Conservation (phyloP, 2,113 vertebrate genomes). For the Passer domesticus region DNA sequence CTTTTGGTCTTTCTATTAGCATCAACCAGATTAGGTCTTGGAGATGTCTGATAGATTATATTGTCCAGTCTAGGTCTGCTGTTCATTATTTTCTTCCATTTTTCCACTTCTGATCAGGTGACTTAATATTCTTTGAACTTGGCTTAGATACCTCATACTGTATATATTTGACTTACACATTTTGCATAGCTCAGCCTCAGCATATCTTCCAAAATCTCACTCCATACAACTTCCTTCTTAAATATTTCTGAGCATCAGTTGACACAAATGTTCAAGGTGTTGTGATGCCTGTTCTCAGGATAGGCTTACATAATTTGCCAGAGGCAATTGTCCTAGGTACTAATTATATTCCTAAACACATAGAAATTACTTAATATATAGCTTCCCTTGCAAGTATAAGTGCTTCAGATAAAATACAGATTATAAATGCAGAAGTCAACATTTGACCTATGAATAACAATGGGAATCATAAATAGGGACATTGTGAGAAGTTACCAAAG, state of each 20-base stretch:
- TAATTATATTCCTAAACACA: neutral
- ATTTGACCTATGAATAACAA: neutral
- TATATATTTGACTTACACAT: neutral
- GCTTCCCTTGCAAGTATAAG: neutral
- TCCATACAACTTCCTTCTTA: neutral
- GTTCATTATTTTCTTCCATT: neutral
- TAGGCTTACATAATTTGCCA: neutral
- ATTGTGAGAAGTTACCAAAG: neutral
- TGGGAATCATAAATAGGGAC: neutral
- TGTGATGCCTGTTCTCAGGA: neutral
- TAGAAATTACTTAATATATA: neutral
- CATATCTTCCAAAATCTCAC: neutral
- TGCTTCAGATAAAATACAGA: neutral
- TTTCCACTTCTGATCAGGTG: neutral
- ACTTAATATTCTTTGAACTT: neutral
- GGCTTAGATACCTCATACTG: neutral
- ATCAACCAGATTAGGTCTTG: neutral
- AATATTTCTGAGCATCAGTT: neutral
- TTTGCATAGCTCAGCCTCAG: neutral
- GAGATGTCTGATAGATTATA: neutral
- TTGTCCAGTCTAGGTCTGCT: neutral
- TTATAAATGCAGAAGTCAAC: neutral
- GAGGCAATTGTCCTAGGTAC: neutral
- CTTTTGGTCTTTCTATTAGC: neutral
- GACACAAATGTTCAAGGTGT: neutral